Evolutionary conservation across 2,113 vertebrate species (phyloP), one percentile per base, ranked within the genome.

Genomic region (Hoplias malabaricus): DNA sequence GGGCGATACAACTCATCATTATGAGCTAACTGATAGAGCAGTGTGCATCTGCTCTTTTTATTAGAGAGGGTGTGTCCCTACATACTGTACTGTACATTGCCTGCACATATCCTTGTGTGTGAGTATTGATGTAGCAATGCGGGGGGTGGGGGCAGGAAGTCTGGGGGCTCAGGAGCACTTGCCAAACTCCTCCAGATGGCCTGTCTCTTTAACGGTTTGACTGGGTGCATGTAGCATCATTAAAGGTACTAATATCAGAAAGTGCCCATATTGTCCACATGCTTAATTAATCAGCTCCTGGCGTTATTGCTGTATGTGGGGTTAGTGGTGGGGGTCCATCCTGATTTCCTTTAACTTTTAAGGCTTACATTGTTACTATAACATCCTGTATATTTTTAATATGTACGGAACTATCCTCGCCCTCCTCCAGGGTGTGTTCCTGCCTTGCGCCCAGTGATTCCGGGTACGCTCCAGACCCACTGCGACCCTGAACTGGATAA

Each of bases 221-320:
- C 66, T 63, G 70, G 46, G 65, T 63, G 73, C 59, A 31, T 76
- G 74, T 71, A 73, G 65, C 69, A 82, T 82, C 73, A 78, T 81
- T 65, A 77, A 82, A 82, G 69, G 76, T 82, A 80, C 56, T 83
- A 70, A 72, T 68, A 76, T 83, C 73, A 83, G 65, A 80, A 76
- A 72, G 27, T 76, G 81, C 77, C 81, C 81, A 83, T 77, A 77
- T 80, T 80, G 81, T 46, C 48, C 48, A 73, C 62, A 80, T 83
- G 73, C 59, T 72, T 72, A 83, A 79, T 76, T 79, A 50, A 79
- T 79, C 62, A 69, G 73, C 68, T 59, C 67, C 43, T 68, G 73
- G 77, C 68, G 66, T 21, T 23, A 57, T 5, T 40, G 14, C 63
- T 48, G 57, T 34, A 59, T 5, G 13, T n/a, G 56, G 6, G 25